Base-by-base conservation (phyloP, 1,140 invertebrate species). In the Brachionus angularis region DNA sequence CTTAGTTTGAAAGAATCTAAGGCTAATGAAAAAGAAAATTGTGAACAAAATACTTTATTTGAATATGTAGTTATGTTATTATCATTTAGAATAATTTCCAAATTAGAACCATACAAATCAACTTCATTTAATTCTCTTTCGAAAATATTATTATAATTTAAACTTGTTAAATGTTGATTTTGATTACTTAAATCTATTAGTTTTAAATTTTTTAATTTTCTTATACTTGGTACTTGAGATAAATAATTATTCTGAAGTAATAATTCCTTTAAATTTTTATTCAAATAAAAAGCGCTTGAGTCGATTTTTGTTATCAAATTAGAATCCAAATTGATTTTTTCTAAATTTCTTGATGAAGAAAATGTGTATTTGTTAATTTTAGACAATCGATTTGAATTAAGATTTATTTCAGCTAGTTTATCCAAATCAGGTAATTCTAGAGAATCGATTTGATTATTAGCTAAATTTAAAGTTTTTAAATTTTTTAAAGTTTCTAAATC, bases 111-210 rank as follows among this genome's bases (percentile, higher is more conserved):
- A 5, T 14, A 7, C 14, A 14, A 3, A 14, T 42, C 16, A 14
- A 14, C 31, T 39, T 42, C 18, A 1, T 58, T 33, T 18, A 23
- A 12, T 2, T 0, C 23, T 12, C 25, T 58, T 33, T 58, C 53
- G 36, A 58, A 58, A 23, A 21, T 34, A 39, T 58, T 58, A 36
- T 58, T 58, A 2, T n/a, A n/a, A n/a, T n/a, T n/a, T n/a, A n/a
- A n/a, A n/a, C n/a, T n/a, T n/a, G 33, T 23, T 39, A 58, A 2
- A n/a, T 39, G 10, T 23, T 12, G 16, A 58, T 58, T 36, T 21
- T 12, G 21, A 58, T 58, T 58, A 10, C 18, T 39, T 7, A 58
- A 58, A 23, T 39, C 3, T 4, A 58, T 1, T 25, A 12, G 5
- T 3, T 18, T 7, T 23, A 58, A 58, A 36, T 29, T 1, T 5